These are phyloP conservation scores for Oryzias sinensis DNA, from an alignment of 2,797 vertebrate species.

Conservation along the genomic window DNA sequence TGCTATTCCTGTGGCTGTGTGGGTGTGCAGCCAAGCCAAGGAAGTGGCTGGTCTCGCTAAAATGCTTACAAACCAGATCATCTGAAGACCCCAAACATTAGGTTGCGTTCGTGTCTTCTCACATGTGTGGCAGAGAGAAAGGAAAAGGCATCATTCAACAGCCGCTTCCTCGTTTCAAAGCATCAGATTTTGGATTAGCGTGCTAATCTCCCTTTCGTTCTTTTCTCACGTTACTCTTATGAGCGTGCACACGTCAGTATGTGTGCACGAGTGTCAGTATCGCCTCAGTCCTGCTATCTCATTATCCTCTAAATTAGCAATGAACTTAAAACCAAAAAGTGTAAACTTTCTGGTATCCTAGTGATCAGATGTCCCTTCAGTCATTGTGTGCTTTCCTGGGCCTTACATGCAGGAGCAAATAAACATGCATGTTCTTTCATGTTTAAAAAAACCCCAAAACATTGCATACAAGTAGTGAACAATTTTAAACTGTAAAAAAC, in stretches of 20 bases:
- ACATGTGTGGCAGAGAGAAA: constrained; percentile 11
- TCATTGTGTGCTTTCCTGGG: too few species aligned
- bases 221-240: constrained; percentile 60
- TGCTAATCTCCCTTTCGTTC: constrained; percentile 61
- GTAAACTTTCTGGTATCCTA: too few species aligned
- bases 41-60: constrained; percentile 65
- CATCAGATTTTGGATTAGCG: constrained; percentile 71
- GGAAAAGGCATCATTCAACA: constrained; percentile 55
- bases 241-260: constrained; percentile 27
- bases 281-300: too few species aligned
- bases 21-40: constrained; percentile 35
- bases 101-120: constrained; percentile 17
- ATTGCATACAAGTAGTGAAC: too few species aligned
- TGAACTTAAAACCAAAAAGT: too few species aligned
- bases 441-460: too few species aligned
- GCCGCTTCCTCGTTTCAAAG: constrained; percentile 54
- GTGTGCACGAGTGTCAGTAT: constrained; percentile 8
- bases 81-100: constrained; percentile 25
- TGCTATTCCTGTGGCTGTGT: constrained; percentile 33
- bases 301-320: too few species aligned
- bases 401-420: too few species aligned
- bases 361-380: too few species aligned
- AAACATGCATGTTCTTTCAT: too few species aligned
- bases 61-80: constrained; percentile 53
- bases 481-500: too few species aligned